Percentiles rank a stretch among this genome's conserved stretches.
Evolutionary conservation across 1,140 invertebrate genomes (phyloP).

Genomic region (Pectinophora gossypiella): DNA sequence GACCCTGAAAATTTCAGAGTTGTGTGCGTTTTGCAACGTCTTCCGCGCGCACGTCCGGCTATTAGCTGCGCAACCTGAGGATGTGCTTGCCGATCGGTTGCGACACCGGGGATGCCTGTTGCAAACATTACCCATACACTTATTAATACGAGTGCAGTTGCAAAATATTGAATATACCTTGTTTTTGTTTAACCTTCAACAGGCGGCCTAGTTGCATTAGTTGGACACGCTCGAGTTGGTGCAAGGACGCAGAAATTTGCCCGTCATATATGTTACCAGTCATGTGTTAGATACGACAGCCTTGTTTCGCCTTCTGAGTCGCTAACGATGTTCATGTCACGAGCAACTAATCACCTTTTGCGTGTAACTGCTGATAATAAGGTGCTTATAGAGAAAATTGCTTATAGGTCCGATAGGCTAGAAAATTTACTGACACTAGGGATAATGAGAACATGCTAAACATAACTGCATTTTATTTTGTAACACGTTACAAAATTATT

Average conservation of each 20-base stretch:
- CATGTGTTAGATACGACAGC: not conserved
- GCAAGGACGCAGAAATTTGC: conserved; percentile 42
- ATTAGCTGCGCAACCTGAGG: conserved; percentile 63
- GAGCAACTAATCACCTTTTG: not conserved
- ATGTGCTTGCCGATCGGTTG: conserved; percentile 54
- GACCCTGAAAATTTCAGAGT: conserved; percentile 24
- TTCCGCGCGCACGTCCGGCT: conserved; percentile 61
- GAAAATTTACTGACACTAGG: too few species aligned
- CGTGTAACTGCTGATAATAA: too few species aligned
- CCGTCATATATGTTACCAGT: not conserved
- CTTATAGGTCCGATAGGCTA: too few species aligned
- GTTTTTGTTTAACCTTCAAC: conserved; percentile 63
- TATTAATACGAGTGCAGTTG: conserved; percentile 64
- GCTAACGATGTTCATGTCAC: not conserved
- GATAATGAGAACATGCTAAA: too few species aligned
- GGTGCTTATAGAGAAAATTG: too few species aligned
- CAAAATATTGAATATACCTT: conserved; percentile 58
- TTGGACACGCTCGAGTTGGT: conserved; percentile 56
- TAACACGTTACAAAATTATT: too few species aligned
- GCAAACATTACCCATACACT: conserved; percentile 43
- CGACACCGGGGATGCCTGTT: conserved; percentile 68
- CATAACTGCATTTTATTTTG: too few species aligned
- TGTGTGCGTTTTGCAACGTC: conserved; percentile 16
- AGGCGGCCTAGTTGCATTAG: conserved; percentile 58
- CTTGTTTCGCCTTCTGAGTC: too few species aligned